A percentile compares a stretch with the other conserved stretches of the same genome.
These are phyloP conservation scores for Scopus umbretta DNA, from an alignment of 2,113 vertebrate genomes.

Conservation along the genomic window DNA sequence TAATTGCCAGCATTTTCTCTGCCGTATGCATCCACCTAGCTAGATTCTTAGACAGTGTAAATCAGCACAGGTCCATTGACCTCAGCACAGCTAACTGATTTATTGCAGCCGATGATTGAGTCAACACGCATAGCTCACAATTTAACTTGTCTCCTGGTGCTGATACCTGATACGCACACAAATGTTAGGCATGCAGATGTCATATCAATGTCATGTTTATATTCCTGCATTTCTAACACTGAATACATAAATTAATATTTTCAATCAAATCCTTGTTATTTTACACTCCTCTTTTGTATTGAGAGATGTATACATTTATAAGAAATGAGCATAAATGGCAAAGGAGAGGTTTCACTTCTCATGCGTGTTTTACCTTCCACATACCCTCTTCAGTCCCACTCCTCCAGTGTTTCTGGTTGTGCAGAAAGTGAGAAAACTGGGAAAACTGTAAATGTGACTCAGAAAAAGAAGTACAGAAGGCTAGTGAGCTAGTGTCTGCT, in stretches of 20 bases:
- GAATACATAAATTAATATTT: background rate
- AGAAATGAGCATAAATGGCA: background rate
- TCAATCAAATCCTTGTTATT: background rate
- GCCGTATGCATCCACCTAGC: background rate
- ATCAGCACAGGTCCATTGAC: background rate
- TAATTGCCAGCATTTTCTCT: background rate
- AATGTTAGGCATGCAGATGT: background rate
- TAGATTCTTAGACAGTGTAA: background rate
- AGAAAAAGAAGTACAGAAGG: background rate
- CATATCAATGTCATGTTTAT: background rate
- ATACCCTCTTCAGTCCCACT: background rate
- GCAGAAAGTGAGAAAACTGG: background rate
- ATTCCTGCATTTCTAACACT: background rate
- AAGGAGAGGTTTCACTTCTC: background rate
- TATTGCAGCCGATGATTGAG: background rate
- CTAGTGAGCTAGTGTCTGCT: background rate
- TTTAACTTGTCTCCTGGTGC: background rate
- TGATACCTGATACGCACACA: background rate
- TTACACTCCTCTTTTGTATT: background rate
- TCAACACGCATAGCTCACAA: background rate
- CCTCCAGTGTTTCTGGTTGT: background rate
- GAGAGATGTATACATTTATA: background rate
- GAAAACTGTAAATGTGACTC: background rate
- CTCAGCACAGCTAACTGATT: background rate
- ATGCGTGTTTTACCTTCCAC: background rate